Percentiles rank a stretch among this genome's conserved stretches.
Evolutionary conservation across 2,888 invertebrate genomes (phyloP).

Genomic region (Melangyna quadrimaculata): DNA sequence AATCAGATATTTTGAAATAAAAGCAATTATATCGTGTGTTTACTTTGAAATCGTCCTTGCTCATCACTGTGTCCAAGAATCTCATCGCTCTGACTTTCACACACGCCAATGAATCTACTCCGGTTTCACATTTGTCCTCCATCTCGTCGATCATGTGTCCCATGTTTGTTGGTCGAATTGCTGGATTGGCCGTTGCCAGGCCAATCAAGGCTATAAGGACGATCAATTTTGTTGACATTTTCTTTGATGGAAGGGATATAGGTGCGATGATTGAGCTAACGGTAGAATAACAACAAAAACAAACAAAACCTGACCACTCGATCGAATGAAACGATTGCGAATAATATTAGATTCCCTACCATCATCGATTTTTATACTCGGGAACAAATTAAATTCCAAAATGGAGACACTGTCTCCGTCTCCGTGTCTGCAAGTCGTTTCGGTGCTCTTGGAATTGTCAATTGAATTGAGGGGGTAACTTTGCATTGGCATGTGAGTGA

Average conservation of each 20-base stretch:
- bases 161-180: slow-evolving; percentile 84
- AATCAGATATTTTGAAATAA: not conserved
- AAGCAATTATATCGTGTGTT: not conserved
- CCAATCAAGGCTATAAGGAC: slow-evolving; percentile 83
- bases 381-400: slow-evolving; percentile 63
- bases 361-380: slow-evolving; percentile 81
- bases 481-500: slow-evolving; percentile 2
- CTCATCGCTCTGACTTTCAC: slow-evolving; percentile 92
- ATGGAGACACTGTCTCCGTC: slow-evolving; percentile 57
- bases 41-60: slow-evolving; percentile 90
- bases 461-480: slow-evolving; percentile 35
- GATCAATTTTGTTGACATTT: slow-evolving; percentile 75
- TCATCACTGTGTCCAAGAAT: slow-evolving; percentile 89
- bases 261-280: slow-evolving; percentile 36
- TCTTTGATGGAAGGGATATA: slow-evolving; percentile 3
- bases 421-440: too few relatives aligned
- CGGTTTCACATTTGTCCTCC: slow-evolving; percentile 87
- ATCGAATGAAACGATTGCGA: slow-evolving; percentile 79
- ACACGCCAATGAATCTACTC: slow-evolving; percentile 90
- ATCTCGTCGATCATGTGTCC: slow-evolving; percentile 89
- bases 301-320: slow-evolving; percentile 77
- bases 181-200: slow-evolving; percentile 84
- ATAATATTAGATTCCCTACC: slow-evolving; percentile 81
- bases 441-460: slow-evolving; percentile 65
- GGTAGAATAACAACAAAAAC: not conserved